Base-by-base conservation (phyloP, 2,797 vertebrate genomes). In the Pangasius krempfi region DNA sequence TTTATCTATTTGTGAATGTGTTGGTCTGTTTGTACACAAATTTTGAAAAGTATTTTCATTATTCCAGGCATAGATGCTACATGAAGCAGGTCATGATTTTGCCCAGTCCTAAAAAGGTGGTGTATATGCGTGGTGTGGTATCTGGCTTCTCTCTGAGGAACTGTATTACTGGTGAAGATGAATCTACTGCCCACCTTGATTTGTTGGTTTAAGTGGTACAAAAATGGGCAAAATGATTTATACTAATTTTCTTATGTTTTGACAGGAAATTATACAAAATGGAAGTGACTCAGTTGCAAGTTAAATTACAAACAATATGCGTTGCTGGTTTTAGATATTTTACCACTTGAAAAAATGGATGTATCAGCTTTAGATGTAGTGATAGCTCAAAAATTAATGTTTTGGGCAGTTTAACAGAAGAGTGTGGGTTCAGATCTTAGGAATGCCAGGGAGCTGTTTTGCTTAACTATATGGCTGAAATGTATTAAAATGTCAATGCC, bases 41-140 rank as follows among this genome's bases (percentile, higher is more conserved):
- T 33, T 33, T 33, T 33, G 33, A 33, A 33, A 5, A 64, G 3
- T 54, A 37, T 16, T 37, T 2, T 75, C 20, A n/a, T 60, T 20
- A 79, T 86, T 20, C 16, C 75, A 95, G 95, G 91, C 22, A 12
- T 6, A 87, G 8, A 54, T 96, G 95, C 90, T 92, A 66, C 47
- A 50, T 95, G 37, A 95, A 96, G 90, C 89, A 91, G 76, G 62
- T 86, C 86, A 93, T 94, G 90, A 92, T 88, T 54, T 75, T 94
- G 22, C 93, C 94, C 27, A 73, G 90, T 86, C 94, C 93, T 76
- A 82, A 88, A 8, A 92, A 64, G 89, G 72, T 95, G n/a, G 22
- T 0, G 7, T 87, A 44, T 56, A 0, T 86, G 60, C 1, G 0
- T 4, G 90, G 90, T 20, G 72, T 73, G 0, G 87, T 95, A 84